phyloP scores from a whole-genome alignment of 1,140 invertebrate species.

The Forficula auricularia region DNA sequence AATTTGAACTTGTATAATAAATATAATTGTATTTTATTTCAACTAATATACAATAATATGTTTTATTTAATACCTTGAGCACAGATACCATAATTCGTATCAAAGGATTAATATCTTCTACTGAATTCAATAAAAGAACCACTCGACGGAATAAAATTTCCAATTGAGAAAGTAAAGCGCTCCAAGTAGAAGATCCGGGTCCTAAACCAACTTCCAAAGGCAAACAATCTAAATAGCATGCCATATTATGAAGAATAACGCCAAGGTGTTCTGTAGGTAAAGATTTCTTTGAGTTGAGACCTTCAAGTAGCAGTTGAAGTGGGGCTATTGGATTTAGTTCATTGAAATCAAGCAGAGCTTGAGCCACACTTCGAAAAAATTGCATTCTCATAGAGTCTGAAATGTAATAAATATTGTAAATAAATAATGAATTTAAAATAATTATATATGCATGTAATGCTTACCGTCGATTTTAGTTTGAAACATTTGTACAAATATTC shows the following conservation, averaged over 20 bases:
- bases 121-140: conserved; percentile 48
- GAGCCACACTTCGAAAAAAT: conserved; percentile 86
- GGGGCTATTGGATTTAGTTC: conserved; percentile 90
- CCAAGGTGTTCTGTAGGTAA: conserved; percentile 56
- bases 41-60: no score
- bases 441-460: not conserved
- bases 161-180: conserved; percentile 58
- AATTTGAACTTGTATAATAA: no score
- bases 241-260: conserved; percentile 70
- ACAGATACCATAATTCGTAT: conserved; percentile 72
- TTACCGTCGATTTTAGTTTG: conserved; percentile 68
- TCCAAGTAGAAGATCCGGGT: conserved; percentile 48
- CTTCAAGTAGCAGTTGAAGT: conserved; percentile 77
- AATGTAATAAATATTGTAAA: no score
- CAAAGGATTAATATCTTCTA: conserved; percentile 57
- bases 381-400: conserved; percentile 46
- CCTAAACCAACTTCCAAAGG: conserved; percentile 64
- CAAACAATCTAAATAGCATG: conserved; percentile 82
- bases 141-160: conserved; percentile 73
- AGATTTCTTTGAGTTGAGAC: conserved; percentile 74
- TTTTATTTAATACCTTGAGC: conserved; percentile 48
- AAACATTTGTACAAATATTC: conserved; percentile 91
- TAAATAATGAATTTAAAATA: conserved; percentile 11
- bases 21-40: no score
- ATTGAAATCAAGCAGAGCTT: conserved; percentile 87